Conservation (phyloP, 30 jellyfish, hydroid and myxozoan genomes). For the Sanderia malayensis region DNA sequence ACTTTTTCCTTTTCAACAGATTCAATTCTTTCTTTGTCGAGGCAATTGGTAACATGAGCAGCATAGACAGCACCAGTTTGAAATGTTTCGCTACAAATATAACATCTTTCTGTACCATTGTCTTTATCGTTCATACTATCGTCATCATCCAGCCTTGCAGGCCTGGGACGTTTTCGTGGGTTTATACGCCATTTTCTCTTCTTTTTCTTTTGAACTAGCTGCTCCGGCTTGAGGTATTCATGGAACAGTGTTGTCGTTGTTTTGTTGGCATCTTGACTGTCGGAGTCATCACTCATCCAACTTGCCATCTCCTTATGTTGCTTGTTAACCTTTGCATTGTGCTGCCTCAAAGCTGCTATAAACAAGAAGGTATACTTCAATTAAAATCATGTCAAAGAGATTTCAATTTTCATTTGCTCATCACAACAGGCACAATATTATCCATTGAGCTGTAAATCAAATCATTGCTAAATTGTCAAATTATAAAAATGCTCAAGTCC, state of each 20-base stretch:
- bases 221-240: constrained; percentile 9
- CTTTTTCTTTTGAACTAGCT: neutral
- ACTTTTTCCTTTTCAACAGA: too few relatives aligned
- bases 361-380: too few relatives aligned
- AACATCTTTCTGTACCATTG: constrained; percentile 22
- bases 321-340: too few relatives aligned
- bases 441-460: neutral
- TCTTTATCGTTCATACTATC: neutral
- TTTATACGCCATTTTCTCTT: neutral
- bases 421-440: neutral
- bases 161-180: neutral
- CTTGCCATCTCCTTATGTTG: neutral
- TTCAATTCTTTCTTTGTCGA: too few relatives aligned
- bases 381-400: too few relatives aligned
- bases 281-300: neutral
- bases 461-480: too few relatives aligned
- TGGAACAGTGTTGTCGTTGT: neutral
- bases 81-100: constrained; percentile 13
- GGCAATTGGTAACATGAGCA: too few relatives aligned
- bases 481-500: neutral
- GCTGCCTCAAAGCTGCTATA: too few relatives aligned
- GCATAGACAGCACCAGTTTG: constrained; percentile 3
- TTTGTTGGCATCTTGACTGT: constrained; percentile 4
- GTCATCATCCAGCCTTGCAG: neutral
- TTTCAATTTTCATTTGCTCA: too few relatives aligned